A percentile compares a stretch with the other conserved stretches of the same genome.
Conservation (phyloP, 2,888 invertebrate genomes). For the Leucophenga montana region DNA sequence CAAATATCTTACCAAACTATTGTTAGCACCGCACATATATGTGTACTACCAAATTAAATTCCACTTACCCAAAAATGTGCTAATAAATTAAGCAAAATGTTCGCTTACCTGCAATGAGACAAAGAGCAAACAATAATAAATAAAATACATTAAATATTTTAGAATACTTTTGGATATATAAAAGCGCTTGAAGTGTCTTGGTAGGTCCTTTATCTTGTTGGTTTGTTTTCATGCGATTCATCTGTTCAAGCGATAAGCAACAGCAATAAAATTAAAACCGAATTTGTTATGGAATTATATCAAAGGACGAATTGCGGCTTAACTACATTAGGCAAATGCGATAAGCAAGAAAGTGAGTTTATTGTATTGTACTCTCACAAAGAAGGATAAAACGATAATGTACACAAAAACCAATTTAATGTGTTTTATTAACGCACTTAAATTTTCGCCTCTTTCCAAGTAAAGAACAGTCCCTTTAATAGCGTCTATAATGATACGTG, state of each 20-base stretch:
- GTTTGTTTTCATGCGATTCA: no score
- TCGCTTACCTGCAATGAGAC: slow-evolving; percentile 22
- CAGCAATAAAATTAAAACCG: slow-evolving; percentile 46
- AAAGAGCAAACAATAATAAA: slow-evolving; percentile 1
- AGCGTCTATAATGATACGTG: no score
- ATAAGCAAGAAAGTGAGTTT: not conserved
- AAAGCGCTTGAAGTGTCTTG: slow-evolving; percentile 8
- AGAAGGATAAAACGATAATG: slow-evolving; percentile 6
- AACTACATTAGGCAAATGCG: slow-evolving; percentile 49
- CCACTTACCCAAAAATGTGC: not conserved
- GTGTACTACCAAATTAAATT: not conserved
- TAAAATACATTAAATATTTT: slow-evolving; percentile 4
- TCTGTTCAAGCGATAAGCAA: slow-evolving; percentile 18
- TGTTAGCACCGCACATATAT: not conserved
- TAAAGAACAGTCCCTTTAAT: slow-evolving; percentile 19
- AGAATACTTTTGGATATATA: not conserved
- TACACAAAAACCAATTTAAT: slow-evolving; percentile 11
- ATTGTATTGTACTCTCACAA: slow-evolving; percentile 17
- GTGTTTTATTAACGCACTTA: slow-evolving; percentile 23
- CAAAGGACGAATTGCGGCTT: slow-evolving; percentile 46
- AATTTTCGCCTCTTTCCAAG: not conserved
- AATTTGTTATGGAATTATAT: slow-evolving; percentile 16
- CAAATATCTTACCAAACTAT: not conserved
- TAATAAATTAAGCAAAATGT: slow-evolving; percentile 21
- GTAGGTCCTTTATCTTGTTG: not conserved